phyloP scores from a whole-genome alignment of 1,140 invertebrate species.

The Drosophila bocqueti region DNA sequence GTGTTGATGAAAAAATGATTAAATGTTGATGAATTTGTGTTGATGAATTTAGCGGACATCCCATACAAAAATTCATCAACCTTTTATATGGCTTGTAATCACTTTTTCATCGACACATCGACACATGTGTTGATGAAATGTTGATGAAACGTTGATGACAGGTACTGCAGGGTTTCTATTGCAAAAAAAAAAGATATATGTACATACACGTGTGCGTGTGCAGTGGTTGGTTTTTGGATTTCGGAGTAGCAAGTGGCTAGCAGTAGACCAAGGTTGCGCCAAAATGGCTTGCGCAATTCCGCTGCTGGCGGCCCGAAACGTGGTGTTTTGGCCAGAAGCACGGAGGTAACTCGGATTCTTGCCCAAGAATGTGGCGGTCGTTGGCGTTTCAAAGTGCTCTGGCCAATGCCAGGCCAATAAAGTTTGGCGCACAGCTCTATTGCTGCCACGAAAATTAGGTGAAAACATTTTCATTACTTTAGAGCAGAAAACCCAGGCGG shows the following conservation, averaged over 20 bases:
- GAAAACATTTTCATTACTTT: slow-evolving; percentile 33
- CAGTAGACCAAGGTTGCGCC: slow-evolving; percentile 72
- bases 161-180: too few relatives aligned
- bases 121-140: too few relatives aligned
- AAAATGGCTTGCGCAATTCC: slow-evolving; percentile 72
- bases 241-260: slow-evolving; percentile 21
- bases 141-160: too few relatives aligned
- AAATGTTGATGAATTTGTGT: too few relatives aligned
- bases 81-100: too few relatives aligned
- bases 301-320: slow-evolving; percentile 57
- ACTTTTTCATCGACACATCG: too few relatives aligned
- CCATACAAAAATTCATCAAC: too few relatives aligned
- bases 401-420: slow-evolving; percentile 54
- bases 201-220: slow-evolving; percentile 14
- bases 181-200: slow-evolving; percentile 10
- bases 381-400: slow-evolving; percentile 32
- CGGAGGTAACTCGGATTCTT: slow-evolving; percentile 66
- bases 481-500: slow-evolving; percentile 25
- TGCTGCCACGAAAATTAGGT: slow-evolving; percentile 13
- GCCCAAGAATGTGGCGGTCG: slow-evolving; percentile 74
- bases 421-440: background rate
- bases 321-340: slow-evolving; percentile 69
- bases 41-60: too few relatives aligned
- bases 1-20: too few relatives aligned
- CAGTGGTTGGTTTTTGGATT: slow-evolving; percentile 45